phyloP scores from a whole-genome alignment of 2,888 invertebrate species.

The Dryococelus australis region DNA sequence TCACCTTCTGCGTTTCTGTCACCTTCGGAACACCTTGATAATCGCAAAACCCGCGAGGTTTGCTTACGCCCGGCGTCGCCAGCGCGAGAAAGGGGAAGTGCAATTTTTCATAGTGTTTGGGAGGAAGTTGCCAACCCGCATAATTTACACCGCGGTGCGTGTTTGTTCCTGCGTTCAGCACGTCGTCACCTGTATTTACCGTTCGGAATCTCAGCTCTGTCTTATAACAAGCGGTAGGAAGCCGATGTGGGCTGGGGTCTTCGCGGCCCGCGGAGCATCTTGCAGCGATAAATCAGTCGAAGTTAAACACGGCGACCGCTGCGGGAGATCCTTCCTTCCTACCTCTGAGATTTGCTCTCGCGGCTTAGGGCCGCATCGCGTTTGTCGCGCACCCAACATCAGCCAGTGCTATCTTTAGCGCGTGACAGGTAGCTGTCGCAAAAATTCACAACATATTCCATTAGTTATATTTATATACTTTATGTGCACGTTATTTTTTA shows the following conservation, averaged over 20 bases:
- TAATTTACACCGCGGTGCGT: background rate
- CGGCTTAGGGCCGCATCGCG: background rate
- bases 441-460: too few relatives aligned
- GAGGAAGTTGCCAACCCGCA: slow-evolving; percentile 16
- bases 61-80: background rate
- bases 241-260: background rate
- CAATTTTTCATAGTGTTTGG: slow-evolving; percentile 16
- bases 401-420: too few relatives aligned
- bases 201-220: background rate
- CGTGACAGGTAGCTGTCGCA: too few relatives aligned
- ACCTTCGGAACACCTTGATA: slow-evolving; percentile 10
- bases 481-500: too few relatives aligned
- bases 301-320: background rate
- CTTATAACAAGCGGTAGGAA: slow-evolving; percentile 12
- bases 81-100: background rate
- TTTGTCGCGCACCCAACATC: background rate
- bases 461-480: too few relatives aligned
- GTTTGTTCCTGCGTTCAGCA: background rate
- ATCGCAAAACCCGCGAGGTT: background rate
- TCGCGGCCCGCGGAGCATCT: background rate
- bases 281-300: background rate
- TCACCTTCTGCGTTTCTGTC: background rate
- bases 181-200: slow-evolving; percentile 9
- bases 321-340: background rate
- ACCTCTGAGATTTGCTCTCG: background rate